A percentile compares a stretch with the other conserved stretches of the same genome.
These are phyloP conservation scores for Rhizoglyphus robini DNA, from an alignment of 1,140 invertebrate species.

Conservation along the genomic window DNA sequence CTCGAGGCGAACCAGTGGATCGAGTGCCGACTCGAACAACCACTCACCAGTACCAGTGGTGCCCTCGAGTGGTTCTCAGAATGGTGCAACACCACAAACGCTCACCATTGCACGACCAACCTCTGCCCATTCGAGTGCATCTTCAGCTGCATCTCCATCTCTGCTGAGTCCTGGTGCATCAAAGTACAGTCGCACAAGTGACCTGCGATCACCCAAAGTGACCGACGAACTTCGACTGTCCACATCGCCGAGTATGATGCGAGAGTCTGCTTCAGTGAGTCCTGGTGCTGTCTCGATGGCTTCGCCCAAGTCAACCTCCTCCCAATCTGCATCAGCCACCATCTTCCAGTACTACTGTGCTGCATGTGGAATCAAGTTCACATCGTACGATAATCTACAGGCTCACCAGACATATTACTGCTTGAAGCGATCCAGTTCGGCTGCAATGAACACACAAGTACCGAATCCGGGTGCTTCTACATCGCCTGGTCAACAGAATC, in stretches of 20 bases:
- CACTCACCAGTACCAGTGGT: neutral
- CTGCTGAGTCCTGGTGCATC: neutral
- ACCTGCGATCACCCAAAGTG: neutral
- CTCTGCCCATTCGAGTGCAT: neutral
- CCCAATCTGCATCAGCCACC: conserved; percentile 24
- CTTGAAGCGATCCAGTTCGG: conserved; percentile 44
- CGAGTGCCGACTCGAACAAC: neutral
- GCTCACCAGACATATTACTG: conserved; percentile 91
- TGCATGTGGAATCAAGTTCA: conserved; percentile 87
- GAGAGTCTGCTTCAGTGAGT: neutral
- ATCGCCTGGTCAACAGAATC: neutral
- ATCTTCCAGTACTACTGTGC: conserved; percentile 54
- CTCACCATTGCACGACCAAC: neutral
- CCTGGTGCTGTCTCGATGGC: neutral
- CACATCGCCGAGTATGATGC: neutral
- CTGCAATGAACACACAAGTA: neutral
- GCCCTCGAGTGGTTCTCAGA: neutral
- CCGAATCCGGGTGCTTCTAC: neutral
- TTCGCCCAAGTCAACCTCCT: conserved; percentile 2
- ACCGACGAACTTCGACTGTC: neutral
- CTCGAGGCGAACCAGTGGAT: neutral
- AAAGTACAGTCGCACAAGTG: neutral
- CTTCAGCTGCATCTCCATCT: neutral
- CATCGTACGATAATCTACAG: conserved; percentile 74
- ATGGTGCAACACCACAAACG: neutral